Evolutionary conservation across 1,140 invertebrate species (phyloP).

Genomic region (Phortica variegata): DNA sequence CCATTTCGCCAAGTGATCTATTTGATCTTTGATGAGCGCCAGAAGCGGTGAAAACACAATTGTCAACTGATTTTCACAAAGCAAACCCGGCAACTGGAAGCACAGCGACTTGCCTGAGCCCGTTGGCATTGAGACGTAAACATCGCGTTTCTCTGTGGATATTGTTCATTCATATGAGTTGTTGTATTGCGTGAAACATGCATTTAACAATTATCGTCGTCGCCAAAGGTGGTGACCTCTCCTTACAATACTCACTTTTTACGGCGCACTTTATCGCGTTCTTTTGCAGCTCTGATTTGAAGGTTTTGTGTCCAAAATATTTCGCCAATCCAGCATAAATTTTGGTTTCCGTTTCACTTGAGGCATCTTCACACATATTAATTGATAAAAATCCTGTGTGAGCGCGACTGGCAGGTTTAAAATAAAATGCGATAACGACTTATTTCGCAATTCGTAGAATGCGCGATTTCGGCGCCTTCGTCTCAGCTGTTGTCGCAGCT

Average conservation of each 20-base stretch:
- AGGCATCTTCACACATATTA: too few relatives aligned
- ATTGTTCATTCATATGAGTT: not conserved
- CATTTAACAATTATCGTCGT: not conserved
- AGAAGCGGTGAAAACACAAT: conserved; percentile 91
- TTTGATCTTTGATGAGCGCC: conserved; percentile 83
- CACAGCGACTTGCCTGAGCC: conserved; percentile 95
- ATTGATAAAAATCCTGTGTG: too few relatives aligned
- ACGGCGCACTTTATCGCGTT: conserved; percentile 40
- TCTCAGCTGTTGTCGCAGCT: too few relatives aligned
- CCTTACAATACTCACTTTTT: conserved; percentile 33
- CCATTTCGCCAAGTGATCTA: conserved; percentile 67
- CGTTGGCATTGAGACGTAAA: conserved; percentile 88
- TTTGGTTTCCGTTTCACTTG: too few relatives aligned
- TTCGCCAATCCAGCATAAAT: conserved; percentile 28
- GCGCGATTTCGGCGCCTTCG: too few relatives aligned
- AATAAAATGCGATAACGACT: too few relatives aligned
- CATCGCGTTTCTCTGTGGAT: conserved; percentile 68
- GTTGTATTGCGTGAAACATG: not conserved
- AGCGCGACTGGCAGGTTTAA: too few relatives aligned
- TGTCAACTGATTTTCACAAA: conserved; percentile 71
- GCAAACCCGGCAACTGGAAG: conserved; percentile 86
- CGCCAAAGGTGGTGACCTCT: not conserved
- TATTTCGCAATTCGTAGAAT: too few relatives aligned
- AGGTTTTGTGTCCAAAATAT: conserved; percentile 40
- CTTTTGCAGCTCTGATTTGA: conserved; percentile 48